Evolutionary conservation across 2,888 invertebrate species (phyloP), one percentile per base, ranked within the genome.

Genomic region (Mechanitis mazaeus): DNA sequence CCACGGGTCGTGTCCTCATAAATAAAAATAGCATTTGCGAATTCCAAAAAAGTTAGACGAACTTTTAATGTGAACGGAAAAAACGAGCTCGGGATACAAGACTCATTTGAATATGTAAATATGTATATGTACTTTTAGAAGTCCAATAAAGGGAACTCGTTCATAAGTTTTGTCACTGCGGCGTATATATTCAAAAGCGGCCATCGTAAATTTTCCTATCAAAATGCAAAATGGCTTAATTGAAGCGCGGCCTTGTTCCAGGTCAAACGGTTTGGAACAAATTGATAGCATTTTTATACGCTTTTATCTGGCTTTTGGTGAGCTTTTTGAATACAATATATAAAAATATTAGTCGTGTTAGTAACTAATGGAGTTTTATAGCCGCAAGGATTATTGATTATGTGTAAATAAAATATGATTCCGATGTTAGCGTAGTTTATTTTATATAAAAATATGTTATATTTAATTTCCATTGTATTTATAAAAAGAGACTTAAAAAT

Each of bases 201-300:
- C 81, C 77, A 80, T 84, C 86, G 85, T 87, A 86, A 88, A 89
- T 87, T 88, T 85, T 76, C 78, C 84, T 81, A 88, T 88, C 87
- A 88, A 88, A 87, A 89, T 89, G 88, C 89, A 89, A 89, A 89
- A 89, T 85, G 85, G 84, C 83, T 88, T 87, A 89, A 88, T 87
- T 88, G 88, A 83, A 85, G 84, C 85, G 85, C 85, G 81, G 86
- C 87, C 86, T 86, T 78, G 79, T 87, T 88, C 80, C 86, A 83
- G 88, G 87, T 84, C 86, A 82, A 84, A 81, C 84, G 83, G 76
- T 84, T 85, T 84, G 77, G 81, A 79, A 84, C 81, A 83, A 86
- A 85, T 86, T 87, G 85, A 84, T 82, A 81, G 82, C 78, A 80
- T 80, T 84, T 84, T 84, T 82, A 78, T 79, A 74, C 75, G 76